Conservation (phyloP, 1,140 invertebrate genomes). For the Cepaea nemoralis region DNA sequence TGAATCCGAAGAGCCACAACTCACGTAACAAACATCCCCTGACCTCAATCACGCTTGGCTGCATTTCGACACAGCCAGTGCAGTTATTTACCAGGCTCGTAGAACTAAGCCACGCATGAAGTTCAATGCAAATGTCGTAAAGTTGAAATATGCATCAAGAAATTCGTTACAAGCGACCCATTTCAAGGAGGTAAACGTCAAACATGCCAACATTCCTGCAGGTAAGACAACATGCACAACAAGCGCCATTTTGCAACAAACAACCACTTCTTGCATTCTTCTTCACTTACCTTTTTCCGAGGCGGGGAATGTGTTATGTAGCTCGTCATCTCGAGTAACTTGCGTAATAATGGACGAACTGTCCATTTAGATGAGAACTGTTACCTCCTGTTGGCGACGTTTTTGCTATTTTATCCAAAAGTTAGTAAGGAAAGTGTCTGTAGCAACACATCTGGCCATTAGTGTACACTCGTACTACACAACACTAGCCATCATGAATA, state of each 20-base stretch:
- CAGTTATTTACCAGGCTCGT: not conserved
- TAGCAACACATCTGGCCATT: constrained; percentile 52
- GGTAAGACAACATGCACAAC: constrained; percentile 43
- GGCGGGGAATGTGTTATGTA: constrained; percentile 89
- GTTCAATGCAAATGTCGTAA: not conserved
- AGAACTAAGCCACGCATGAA: not conserved
- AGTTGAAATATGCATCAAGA: not conserved
- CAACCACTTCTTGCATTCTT: constrained; percentile 49
- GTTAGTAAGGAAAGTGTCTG: constrained; percentile 51
- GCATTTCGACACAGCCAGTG: not conserved
- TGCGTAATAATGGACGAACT: constrained; percentile 98
- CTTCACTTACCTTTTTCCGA: constrained; percentile 85
- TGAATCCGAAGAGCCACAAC: constrained; percentile 1
- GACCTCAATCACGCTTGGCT: constrained; percentile 1
- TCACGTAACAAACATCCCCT: not conserved
- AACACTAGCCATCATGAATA: constrained; percentile 57
- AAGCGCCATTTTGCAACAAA: constrained; percentile 50
- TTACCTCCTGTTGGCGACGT: constrained; percentile 61
- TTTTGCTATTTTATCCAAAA: constrained; percentile 50
- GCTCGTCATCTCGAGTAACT: constrained; percentile 95
- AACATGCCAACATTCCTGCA: constrained; percentile 36
- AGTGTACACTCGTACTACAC: constrained; percentile 48
- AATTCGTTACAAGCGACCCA: not conserved
- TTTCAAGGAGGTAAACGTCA: not conserved
- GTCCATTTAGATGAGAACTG: constrained; percentile 84